A percentile compares a stretch with the other conserved stretches of the same genome.
phyloP scores from a whole-genome alignment of 2,113 vertebrate genomes.

The Elaphurus davidianus region DNA sequence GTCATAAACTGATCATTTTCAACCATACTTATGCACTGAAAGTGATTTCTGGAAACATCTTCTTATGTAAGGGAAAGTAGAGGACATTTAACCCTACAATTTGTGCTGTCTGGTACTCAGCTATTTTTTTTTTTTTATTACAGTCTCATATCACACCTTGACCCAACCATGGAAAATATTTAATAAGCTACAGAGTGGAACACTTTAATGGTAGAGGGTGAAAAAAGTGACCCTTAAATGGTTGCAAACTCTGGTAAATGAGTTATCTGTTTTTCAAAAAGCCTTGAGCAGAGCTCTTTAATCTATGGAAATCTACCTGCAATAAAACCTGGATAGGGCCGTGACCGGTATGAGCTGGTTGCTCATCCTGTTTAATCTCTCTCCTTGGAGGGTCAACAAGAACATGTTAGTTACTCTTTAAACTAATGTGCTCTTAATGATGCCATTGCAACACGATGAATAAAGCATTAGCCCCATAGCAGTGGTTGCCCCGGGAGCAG shows the following conservation, averaged over 20 bases:
- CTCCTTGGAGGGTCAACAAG: constrained; percentile 82
- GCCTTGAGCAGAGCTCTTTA: constrained; percentile 42
- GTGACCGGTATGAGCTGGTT: constrained; percentile 78
- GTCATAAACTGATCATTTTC: not conserved
- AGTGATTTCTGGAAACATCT: not conserved
- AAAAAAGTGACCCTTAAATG: constrained; percentile 53
- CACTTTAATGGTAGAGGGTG: constrained; percentile 56
- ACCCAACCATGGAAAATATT: constrained; percentile 54
- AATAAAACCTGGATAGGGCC: constrained; percentile 75
- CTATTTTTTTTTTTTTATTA: not conserved
- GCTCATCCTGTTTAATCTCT: constrained; percentile 74
- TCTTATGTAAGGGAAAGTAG: not conserved
- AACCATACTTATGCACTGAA: not conserved
- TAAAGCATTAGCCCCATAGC: constrained; percentile 78
- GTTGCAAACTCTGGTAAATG: constrained; percentile 76
- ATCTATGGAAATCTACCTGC: constrained; percentile 65
- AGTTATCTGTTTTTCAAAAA: constrained; percentile 79
- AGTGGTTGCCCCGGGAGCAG: not conserved
- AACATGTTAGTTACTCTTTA: constrained; percentile 88
- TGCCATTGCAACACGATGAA: constrained; percentile 76
- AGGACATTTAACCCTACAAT: not conserved
- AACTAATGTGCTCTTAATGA: constrained; percentile 89
- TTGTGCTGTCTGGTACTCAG: not conserved
- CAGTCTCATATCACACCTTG: constrained; percentile 61
- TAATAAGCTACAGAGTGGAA: constrained; percentile 50